Base-by-base conservation (phyloP, 37 sponge, comb jelly and placozoan species). In the Oscarella lobularis region DNA sequence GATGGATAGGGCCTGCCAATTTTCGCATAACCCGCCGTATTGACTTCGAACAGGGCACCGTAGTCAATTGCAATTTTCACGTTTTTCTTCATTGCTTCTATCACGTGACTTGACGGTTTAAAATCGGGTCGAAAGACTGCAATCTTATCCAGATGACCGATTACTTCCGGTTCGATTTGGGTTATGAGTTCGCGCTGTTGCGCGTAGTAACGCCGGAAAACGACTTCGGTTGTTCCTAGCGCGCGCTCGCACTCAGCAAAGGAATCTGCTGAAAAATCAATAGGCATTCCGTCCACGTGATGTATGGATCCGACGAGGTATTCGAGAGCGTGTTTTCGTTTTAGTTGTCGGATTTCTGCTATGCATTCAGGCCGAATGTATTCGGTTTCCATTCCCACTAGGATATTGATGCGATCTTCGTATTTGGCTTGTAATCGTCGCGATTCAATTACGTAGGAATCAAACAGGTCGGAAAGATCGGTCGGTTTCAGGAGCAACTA, bases 361-460 rank as follows among this genome's bases (percentile, higher is more conserved):
- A 68, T 20, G 4, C n/a, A 68, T 68, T 5, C 5, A 5, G 71
- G 71, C 6, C 71, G n/a, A 20, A 68, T 14, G 29, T 68, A 68
- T 20, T 68, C 71, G n/a, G 71, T 68, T 34, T 68, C 71, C 6
- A 14, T 14, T 68, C 71, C 71, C 6, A 68, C 71, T 20, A 68
- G 29, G 6, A 68, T 68, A 4, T 68, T 5, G n/a, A 68, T 68
- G 6, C 71, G 29, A 68, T 35, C 31, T 34, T 20, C 31, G 33
- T 68, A 68, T 20, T 34, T 30, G 35, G 5, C 4, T 14, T 68
- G 71, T 68, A 68, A 20, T 30, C 71, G 6, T 14, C 31, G 29
- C 33, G 71, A 32, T 14, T 68, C 71, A 14, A 5, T 14, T 4
- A 68, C 71, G 31, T 29, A 68, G 71, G 29, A 32, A 30, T 5